A percentile compares a stretch with the other conserved stretches of the same genome.
These are phyloP conservation scores for Apotomis capreana DNA, from an alignment of 2,888 invertebrate species.

Conservation along the genomic window DNA sequence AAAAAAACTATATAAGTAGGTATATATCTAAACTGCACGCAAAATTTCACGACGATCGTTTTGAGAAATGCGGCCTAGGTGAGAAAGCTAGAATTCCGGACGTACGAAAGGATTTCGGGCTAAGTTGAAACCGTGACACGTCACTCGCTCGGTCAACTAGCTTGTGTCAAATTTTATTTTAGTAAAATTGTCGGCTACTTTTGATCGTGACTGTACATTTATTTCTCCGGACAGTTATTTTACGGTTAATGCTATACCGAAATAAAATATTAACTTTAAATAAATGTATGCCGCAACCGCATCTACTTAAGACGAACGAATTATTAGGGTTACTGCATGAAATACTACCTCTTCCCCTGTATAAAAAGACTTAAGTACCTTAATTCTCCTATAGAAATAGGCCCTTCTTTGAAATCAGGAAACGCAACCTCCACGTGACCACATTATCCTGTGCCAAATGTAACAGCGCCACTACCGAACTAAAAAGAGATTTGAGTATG, in stretches of 20 bases:
- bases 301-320: neutral
- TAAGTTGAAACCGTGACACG: too few species aligned
- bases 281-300: neutral
- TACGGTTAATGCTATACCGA: neutral
- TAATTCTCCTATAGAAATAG: neutral
- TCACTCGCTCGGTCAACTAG: too few species aligned
- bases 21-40: too few species aligned
- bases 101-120: too few species aligned
- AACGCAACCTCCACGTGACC: neutral
- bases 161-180: too few species aligned
- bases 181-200: too few species aligned
- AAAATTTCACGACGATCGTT: too few species aligned
- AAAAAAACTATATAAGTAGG: too few species aligned
- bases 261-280: constrained; percentile 1
- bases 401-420: neutral
- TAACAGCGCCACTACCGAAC: neutral
- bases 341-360: neutral
- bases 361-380: neutral
- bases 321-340: neutral
- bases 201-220: neutral
- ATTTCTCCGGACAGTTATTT: neutral
- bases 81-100: too few species aligned
- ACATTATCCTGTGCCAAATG: neutral
- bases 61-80: too few species aligned
- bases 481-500: neutral